Conservation (phyloP, 92 coral and sea anemone species). For the Scolanthus callimorphus region DNA sequence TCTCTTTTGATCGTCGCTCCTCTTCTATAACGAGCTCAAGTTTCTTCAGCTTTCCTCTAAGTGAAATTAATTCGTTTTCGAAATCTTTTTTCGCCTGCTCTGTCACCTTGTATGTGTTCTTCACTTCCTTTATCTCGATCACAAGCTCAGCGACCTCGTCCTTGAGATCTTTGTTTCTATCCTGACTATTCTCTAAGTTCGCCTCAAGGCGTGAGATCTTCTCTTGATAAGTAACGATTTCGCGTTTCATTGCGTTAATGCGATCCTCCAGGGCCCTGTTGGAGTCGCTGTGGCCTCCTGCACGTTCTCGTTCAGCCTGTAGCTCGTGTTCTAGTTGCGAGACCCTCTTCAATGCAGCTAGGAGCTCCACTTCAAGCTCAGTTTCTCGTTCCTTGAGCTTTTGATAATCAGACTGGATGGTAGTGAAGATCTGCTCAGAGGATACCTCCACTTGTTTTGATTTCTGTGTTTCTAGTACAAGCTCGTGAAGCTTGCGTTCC, state of each 20-base stretch:
- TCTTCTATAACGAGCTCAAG: constrained; percentile 64
- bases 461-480: constrained; percentile 72
- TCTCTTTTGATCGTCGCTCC: constrained; percentile 58
- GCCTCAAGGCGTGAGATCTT: constrained; percentile 66
- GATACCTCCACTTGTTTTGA: constrained; percentile 73
- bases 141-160: constrained; percentile 49
- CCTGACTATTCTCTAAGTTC: constrained; percentile 52
- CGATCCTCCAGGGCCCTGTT: constrained; percentile 52
- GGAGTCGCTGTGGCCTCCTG: constrained; percentile 47
- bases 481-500: constrained; percentile 83
- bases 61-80: constrained; percentile 71
- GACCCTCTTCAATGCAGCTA: constrained; percentile 81
- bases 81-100: constrained; percentile 62
- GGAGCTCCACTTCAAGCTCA: constrained; percentile 76
- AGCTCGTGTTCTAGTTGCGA: constrained; percentile 74
- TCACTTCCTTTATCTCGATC: constrained; percentile 50
- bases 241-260: constrained; percentile 45
- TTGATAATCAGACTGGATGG: constrained; percentile 80
- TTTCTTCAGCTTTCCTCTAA: constrained; percentile 72
- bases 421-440: constrained; percentile 76
- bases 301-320: constrained; percentile 51
- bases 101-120: constrained; percentile 41
- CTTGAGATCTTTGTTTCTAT: constrained; percentile 47
- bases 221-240: constrained; percentile 72
- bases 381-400: constrained; percentile 72